A percentile compares a stretch with the other conserved stretches of the same genome.
These are phyloP conservation scores for Gryllus bimaculatus DNA, from an alignment of 1,140 invertebrate genomes.

Conservation along the genomic window DNA sequence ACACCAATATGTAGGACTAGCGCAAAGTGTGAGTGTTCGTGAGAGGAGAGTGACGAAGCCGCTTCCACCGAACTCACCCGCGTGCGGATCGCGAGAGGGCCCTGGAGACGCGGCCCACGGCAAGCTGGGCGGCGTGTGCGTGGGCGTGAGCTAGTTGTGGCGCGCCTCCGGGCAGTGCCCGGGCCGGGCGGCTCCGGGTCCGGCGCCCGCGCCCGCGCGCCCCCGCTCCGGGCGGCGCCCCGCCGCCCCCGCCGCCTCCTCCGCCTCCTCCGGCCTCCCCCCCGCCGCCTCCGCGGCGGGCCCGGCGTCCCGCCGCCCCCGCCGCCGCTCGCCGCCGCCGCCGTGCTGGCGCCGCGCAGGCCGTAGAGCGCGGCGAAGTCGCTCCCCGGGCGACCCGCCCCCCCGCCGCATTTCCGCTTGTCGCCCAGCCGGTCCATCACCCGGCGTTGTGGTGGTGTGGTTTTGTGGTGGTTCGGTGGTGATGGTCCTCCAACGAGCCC, in stretches of 20 bases:
- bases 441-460: conserved; percentile 24
- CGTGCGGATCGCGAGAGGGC: neutral
- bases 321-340: neutral
- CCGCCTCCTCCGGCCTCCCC: conserved; percentile 29
- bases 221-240: conserved; percentile 44
- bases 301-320: conserved; percentile 7
- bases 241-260: conserved; percentile 47
- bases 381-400: conserved; percentile 68
- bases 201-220: conserved; percentile 39
- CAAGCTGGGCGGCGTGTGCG: neutral
- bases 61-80: conserved; percentile 4
- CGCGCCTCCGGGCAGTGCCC: neutral
- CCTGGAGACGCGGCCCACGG: too few species aligned
- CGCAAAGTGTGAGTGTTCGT: too few species aligned
- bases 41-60: too few species aligned
- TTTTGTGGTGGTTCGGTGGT: conserved; percentile 49
- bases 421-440: conserved; percentile 34
- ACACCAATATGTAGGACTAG: too few species aligned
- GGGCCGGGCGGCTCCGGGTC: conserved; percentile 27
- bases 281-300: conserved; percentile 1
- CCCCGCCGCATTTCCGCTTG: conserved; percentile 38
- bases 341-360: conserved; percentile 25
- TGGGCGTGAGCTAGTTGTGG: neutral
- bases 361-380: conserved; percentile 68
- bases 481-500: conserved; percentile 61